phyloP scores from a whole-genome alignment of 1,140 invertebrate genomes.

The Ptiloglossa arizonensis region DNA sequence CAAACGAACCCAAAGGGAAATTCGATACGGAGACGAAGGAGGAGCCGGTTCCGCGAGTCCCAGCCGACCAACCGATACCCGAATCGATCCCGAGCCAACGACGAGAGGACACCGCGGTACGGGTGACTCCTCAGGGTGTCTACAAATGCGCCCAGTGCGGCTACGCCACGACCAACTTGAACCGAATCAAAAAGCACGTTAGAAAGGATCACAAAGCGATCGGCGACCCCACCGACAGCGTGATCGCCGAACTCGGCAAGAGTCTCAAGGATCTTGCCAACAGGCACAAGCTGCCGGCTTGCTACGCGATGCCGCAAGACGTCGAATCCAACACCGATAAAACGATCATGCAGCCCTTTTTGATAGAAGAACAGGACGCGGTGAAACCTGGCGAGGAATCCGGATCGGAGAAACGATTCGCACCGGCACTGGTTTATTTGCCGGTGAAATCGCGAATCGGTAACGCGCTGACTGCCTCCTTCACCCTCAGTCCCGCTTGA shows the following conservation, averaged over 20 bases:
- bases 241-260: conserved; percentile 79
- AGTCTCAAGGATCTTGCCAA: conserved; percentile 83
- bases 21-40: conserved; percentile 68
- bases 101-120: conserved; percentile 73
- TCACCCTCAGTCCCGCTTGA: conserved; percentile 94
- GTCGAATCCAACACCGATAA: conserved; percentile 76
- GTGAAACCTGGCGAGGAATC: conserved; percentile 69
- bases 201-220: conserved; percentile 83
- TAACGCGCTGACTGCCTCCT: conserved; percentile 92
- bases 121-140: conserved; percentile 77
- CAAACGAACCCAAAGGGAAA: conserved; percentile 54
- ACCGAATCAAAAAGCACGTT: conserved; percentile 86
- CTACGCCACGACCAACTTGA: conserved; percentile 84
- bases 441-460: conserved; percentile 93
- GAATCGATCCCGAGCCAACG: conserved; percentile 68
- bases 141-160: conserved; percentile 87
- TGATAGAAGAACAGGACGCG: conserved; percentile 85
- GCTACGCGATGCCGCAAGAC: conserved; percentile 84
- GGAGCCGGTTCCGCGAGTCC: conserved; percentile 63
- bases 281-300: conserved; percentile 83
- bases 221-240: conserved; percentile 77
- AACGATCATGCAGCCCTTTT: conserved; percentile 92
- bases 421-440: conserved; percentile 94
- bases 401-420: conserved; percentile 82
- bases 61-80: conserved; percentile 40